Percentiles rank a stretch among this genome's conserved stretches.
These are phyloP conservation scores for Nephrocerus scutellatus DNA, from an alignment of 2,888 invertebrate genomes.

Conservation along the genomic window DNA sequence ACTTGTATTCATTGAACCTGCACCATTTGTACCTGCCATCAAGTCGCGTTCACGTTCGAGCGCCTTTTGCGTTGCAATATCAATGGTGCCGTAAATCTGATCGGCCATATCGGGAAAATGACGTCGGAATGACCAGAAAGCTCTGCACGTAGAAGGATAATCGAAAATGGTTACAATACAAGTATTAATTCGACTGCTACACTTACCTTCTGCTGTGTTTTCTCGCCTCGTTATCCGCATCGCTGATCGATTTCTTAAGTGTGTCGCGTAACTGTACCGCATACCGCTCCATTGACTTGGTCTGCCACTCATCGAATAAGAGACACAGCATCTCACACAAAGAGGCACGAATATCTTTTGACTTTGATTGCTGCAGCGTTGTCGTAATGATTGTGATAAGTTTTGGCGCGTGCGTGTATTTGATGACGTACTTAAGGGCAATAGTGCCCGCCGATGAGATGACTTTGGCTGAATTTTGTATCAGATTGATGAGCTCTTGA, in stretches of 20 bases:
- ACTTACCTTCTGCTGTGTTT: conserved; percentile 71
- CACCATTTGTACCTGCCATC: conserved; percentile 31
- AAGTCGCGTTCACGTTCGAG: conserved; percentile 51
- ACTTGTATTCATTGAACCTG: conserved; percentile 33
- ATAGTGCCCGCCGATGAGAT: conserved; percentile 84
- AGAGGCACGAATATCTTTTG: conserved; percentile 77
- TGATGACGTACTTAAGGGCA: conserved; percentile 81
- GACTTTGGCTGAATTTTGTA: conserved; percentile 94
- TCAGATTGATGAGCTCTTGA: conserved; percentile 76
- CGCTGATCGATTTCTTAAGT: conserved; percentile 77
- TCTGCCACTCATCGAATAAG: conserved; percentile 82
- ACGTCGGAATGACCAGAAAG: conserved; percentile 83
- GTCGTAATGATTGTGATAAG: conserved; percentile 72
- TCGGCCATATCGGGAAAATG: conserved; percentile 91
- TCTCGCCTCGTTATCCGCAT: conserved; percentile 89
- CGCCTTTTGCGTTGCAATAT: conserved; percentile 61
- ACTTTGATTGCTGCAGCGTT: conserved; percentile 73
- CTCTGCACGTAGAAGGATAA: conserved; percentile 53
- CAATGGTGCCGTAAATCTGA: conserved; percentile 71
- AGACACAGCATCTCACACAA: conserved; percentile 77
- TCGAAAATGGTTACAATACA: too few relatives aligned
- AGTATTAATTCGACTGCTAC: conserved; percentile 52
- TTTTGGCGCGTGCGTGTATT: conserved; percentile 72
- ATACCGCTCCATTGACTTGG: conserved; percentile 73
- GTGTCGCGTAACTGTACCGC: conserved; percentile 71